These are phyloP conservation scores for Agonopterix alstromeriana DNA, from an alignment of 2,888 invertebrate genomes.

Conservation along the genomic window DNA sequence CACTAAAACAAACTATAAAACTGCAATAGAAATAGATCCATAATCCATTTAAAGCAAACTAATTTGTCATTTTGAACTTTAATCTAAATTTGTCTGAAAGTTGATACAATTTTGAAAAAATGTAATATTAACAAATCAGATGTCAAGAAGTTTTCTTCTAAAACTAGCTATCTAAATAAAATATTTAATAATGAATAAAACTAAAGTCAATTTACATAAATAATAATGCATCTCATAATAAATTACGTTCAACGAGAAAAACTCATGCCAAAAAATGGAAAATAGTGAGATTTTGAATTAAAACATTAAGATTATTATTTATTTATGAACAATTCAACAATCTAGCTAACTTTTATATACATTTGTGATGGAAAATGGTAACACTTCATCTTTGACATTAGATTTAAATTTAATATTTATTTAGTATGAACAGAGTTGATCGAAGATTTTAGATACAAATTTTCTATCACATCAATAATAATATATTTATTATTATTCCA, in stretches of 20 bases:
- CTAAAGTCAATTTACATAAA: conserved; percentile 13
- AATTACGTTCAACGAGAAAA: conserved; percentile 18
- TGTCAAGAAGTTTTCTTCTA: conserved; percentile 42
- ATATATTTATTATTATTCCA: not conserved
- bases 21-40: conserved; percentile 34
- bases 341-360: conserved; percentile 55
- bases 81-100: not conserved
- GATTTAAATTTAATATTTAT: not conserved
- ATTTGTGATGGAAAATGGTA: conserved; percentile 59
- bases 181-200: conserved; percentile 6
- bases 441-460: not conserved
- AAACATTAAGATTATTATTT: conserved; percentile 17
- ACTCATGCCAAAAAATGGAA: not conserved
- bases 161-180: conserved; percentile 13
- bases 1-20: conserved; percentile 66
- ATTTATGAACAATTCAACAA: conserved; percentile 51
- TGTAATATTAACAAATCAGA: conserved; percentile 36
- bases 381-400: conserved; percentile 44
- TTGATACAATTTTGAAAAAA: conserved; percentile 5
- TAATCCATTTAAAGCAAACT: conserved; percentile 4
- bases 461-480: not conserved
- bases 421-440: not conserved
- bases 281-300: conserved; percentile 4
- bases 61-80: conserved; percentile 3
- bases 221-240: conserved; percentile 14